phyloP scores from a whole-genome alignment of 30 jellyfish, hydroid and myxozoan species.

The Hydractinia symbiolongicarpus region DNA sequence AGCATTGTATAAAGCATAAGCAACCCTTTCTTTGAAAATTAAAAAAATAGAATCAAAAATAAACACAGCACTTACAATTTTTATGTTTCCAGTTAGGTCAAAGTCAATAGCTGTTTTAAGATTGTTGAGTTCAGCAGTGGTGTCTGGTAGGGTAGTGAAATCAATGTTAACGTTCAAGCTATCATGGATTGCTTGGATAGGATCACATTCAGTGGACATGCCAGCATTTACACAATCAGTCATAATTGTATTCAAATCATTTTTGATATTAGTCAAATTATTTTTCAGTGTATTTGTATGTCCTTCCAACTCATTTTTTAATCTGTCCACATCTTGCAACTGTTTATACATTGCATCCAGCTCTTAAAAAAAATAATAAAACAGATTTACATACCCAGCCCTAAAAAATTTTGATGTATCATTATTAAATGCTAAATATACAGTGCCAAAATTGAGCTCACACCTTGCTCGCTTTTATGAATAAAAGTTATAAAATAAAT shows the following conservation, averaged over 20 bases:
- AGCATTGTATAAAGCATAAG: not conserved
- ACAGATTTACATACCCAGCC: too few relatives aligned
- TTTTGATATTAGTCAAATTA: slow-evolving; percentile 12
- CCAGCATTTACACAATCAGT: slow-evolving; percentile 13
- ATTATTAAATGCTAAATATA: too few relatives aligned
- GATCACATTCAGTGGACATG: slow-evolving; percentile 7
- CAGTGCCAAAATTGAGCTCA: too few relatives aligned
- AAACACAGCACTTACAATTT: slow-evolving; percentile 16
- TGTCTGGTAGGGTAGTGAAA: slow-evolving; percentile 61
- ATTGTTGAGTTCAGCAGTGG: slow-evolving; percentile 38
- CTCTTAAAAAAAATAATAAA: slow-evolving; percentile 26
- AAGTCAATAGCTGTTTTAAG: slow-evolving; percentile 32
- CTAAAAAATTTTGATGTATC: not conserved
- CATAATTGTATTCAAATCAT: slow-evolving; percentile 26
- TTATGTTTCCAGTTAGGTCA: slow-evolving; percentile 49
- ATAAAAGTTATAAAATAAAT: too few relatives aligned
- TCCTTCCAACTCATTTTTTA: slow-evolving; percentile 29
- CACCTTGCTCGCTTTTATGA: too few relatives aligned
- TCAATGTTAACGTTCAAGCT: slow-evolving; percentile 46
- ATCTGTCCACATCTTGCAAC: slow-evolving; percentile 29
- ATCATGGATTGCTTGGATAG: slow-evolving; percentile 9
- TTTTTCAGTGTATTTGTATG: slow-evolving; percentile 28
- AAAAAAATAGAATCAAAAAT: not conserved
- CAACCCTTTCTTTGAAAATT: not conserved
- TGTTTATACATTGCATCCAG: slow-evolving; percentile 39